Conservation (phyloP, 2,888 invertebrate genomes). For the Ypsolopha scabrella region DNA sequence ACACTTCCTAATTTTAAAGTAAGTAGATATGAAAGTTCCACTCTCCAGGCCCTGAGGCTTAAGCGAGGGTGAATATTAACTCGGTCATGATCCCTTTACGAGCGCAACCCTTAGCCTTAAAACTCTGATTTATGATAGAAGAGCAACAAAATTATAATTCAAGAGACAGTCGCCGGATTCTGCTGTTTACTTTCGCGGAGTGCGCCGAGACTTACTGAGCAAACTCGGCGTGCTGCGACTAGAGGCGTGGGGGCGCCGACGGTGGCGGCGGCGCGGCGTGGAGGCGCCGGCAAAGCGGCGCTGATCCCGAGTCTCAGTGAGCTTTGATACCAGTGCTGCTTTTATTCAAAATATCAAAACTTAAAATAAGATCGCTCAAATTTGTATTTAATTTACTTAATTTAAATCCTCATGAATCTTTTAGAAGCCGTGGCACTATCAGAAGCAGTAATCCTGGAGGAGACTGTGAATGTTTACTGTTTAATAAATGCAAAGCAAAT, state of each 20-base stretch:
- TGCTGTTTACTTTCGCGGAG: too few species aligned
- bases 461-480: too few species aligned
- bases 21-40: not conserved
- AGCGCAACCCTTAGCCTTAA: not conserved
- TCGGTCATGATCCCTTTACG: not conserved
- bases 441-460: too few species aligned
- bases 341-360: too few species aligned
- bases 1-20: too few species aligned
- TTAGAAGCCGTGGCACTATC: too few species aligned
- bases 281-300: not conserved
- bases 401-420: too few species aligned
- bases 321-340: not conserved
- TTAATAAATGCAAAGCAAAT: too few species aligned
- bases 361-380: too few species aligned
- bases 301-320: not conserved
- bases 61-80: not conserved
- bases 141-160: not conserved
- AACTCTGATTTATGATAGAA: not conserved
- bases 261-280: not conserved
- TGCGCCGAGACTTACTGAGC: not conserved
- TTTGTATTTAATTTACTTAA: too few species aligned
- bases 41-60: not conserved
- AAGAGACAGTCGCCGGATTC: not conserved
- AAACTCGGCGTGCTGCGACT: not conserved
- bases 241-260: not conserved